A percentile compares a stretch with the other conserved stretches of the same genome.
Conservation (phyloP, 2,113 vertebrate species). For the Saguinus imperator region DNA sequence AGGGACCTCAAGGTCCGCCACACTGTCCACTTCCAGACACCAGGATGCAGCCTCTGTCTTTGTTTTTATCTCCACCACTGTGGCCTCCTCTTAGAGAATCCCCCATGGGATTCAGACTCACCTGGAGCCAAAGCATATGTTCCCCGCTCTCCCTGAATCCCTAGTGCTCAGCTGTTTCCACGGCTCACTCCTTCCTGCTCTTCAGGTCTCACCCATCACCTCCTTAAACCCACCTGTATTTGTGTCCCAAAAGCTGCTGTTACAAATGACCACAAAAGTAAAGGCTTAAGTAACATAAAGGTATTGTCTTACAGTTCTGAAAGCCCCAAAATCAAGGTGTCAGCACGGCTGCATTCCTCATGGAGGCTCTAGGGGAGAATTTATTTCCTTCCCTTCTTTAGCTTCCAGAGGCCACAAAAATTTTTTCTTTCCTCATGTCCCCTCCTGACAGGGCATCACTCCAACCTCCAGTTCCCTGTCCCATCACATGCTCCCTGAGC, state of each 20-base stretch:
- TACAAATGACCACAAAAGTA: background rate
- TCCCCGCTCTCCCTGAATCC: too few relatives aligned
- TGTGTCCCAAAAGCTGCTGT: background rate
- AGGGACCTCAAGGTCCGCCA: background rate
- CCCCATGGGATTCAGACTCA: background rate
- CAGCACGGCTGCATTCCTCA: background rate
- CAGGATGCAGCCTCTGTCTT: too few relatives aligned
- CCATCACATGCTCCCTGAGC: background rate
- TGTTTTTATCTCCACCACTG: background rate
- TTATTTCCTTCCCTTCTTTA: background rate
- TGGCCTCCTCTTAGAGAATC: background rate
- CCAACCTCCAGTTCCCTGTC: too few relatives aligned
- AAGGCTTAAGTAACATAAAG: background rate
- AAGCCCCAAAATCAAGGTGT: background rate
- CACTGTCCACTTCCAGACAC: rapidly evolving
- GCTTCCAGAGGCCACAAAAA: background rate
- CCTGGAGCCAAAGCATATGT: background rate
- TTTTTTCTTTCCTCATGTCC: background rate
- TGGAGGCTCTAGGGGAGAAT: background rate
- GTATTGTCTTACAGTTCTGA: background rate
- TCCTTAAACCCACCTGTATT: too few relatives aligned
- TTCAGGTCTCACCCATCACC: background rate
- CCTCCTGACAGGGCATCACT: background rate
- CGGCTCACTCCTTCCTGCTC: background rate
- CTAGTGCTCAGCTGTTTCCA: too few relatives aligned